Base-by-base conservation (phyloP, 1,140 invertebrate genomes). In the Aphelinus certus region DNA sequence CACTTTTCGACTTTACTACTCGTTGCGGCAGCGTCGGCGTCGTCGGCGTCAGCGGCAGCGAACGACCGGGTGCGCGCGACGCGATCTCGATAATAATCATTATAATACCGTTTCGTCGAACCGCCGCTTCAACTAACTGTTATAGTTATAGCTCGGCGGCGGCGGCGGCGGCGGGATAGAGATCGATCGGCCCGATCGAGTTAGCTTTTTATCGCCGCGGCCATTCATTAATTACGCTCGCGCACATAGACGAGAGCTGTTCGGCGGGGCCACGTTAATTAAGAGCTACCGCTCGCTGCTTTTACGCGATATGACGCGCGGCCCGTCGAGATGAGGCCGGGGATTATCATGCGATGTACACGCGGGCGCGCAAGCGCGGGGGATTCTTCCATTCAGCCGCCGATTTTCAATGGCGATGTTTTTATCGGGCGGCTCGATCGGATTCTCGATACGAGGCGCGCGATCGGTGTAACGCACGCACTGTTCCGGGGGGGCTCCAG, bases 71-170 rank as follows among this genome's bases (percentile, higher is more conserved):
- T 7, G 7, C 26, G n/a, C 47, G 45, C 6, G 45, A 48, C 53
- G 6, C 55, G 62, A 72, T 72, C 71, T 72, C 7, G 45, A 67
- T 73, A 73, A 72, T 73, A 53, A 73, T 73, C 10, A 71, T 9
- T 42, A 58, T 71, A 62, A 71, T 55, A 49, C 10, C 56, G 3
- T 56, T 42, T 9, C 49, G 43, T 1, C 10, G 42, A 49, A 58
- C 48, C 60, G n/a, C 42, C 48, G 5, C 1, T 9, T n/a, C 3
- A n/a, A 48, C n/a, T 60, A 60, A 60, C 58, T 60, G 58, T 60
- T 60, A 60, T 60, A 60, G 58, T 60, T 60, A 60, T 60, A 26
- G 58, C 3, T 60, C 9, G 26, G 5, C 58, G 4, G 51, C 26
- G n/a, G 46, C 47, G 42, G 42, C 26, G 10, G 7, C n/a, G 53